Conservation (phyloP, 2,797 vertebrate species). For the Hemibagrus guttatus region DNA sequence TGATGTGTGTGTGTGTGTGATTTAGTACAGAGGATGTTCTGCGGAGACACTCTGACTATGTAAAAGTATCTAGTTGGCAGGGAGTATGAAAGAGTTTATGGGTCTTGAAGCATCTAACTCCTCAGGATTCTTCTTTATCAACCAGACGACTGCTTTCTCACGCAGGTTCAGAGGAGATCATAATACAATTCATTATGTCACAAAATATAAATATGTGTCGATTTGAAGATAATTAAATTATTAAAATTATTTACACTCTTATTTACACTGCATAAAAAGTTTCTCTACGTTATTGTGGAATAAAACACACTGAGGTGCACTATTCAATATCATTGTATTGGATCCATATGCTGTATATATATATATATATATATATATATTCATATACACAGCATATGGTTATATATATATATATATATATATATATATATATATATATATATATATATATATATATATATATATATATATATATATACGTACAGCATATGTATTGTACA, state of each 20-base stretch:
- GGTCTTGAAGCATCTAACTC: not conserved
- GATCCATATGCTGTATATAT: too few species aligned
- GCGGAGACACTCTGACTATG: not conserved
- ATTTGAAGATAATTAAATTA: not conserved
- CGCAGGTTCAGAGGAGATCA: not conserved
- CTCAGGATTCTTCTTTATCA: not conserved
- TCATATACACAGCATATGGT: too few species aligned
- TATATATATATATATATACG: too few species aligned
- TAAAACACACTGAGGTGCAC: not conserved
- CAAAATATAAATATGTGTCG: not conserved
- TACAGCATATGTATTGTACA: too few species aligned
- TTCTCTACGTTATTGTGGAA: too few species aligned
- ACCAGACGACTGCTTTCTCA: not conserved
- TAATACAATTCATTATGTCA: not conserved
- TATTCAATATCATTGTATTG: too few species aligned
- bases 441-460: too few species aligned
- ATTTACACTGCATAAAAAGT: too few species aligned
- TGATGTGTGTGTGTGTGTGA: slow-evolving; percentile 13
- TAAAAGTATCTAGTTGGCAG: not conserved
- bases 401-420: too few species aligned
- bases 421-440: too few species aligned
- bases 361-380: too few species aligned
- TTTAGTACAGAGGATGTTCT: slow-evolving; percentile 8
- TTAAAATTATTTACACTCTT: too few species aligned
- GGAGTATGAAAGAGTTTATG: not conserved